Evolutionary conservation across 2,797 vertebrate genomes (phyloP).

Genomic region (Poecilia picta): DNA sequence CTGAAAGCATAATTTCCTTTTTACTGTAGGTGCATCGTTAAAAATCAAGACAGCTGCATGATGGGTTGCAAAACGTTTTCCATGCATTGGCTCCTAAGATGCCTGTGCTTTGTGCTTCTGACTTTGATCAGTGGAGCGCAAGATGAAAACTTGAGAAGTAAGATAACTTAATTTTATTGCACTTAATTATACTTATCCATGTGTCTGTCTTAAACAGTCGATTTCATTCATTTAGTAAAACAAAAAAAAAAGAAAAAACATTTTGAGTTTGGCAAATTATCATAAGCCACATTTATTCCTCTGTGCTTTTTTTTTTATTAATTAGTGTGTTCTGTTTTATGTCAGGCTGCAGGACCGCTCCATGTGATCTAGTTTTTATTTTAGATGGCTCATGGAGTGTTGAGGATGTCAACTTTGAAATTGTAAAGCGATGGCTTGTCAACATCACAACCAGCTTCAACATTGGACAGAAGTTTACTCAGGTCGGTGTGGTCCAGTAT

Average conservation of each 20-base stretch:
- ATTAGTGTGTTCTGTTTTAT: conserved; percentile 26
- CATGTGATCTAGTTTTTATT: conserved; percentile 95
- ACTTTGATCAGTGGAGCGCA: conserved; percentile 84
- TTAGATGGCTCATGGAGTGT: conserved; percentile 98
- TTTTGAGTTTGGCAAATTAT: conserved; percentile 23
- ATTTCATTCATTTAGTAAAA: conserved; percentile 24
- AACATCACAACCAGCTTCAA: conserved; percentile 96
- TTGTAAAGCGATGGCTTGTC: conserved; percentile 95
- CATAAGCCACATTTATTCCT: conserved; percentile 2
- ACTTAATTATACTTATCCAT: conserved; percentile 51
- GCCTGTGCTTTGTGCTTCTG: conserved; percentile 84
- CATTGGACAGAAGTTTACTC: conserved; percentile 95
- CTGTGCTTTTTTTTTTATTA: neutral
- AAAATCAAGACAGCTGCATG: conserved; percentile 80
- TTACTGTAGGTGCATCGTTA: conserved; percentile 82
- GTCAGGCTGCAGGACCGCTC: conserved; percentile 95
- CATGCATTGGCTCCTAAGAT: conserved; percentile 80
- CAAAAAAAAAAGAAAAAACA: neutral
- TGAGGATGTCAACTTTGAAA: conserved; percentile 95
- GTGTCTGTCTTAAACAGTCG: conserved; percentile 29
- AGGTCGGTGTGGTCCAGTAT: conserved; percentile 97
- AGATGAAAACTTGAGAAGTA: conserved; percentile 96
- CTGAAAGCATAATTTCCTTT: conserved; percentile 44
- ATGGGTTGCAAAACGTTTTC: conserved; percentile 84
- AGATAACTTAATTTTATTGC: conserved; percentile 72